phyloP scores from a whole-genome alignment of 1,140 invertebrate species.

The Colletes gigas region DNA sequence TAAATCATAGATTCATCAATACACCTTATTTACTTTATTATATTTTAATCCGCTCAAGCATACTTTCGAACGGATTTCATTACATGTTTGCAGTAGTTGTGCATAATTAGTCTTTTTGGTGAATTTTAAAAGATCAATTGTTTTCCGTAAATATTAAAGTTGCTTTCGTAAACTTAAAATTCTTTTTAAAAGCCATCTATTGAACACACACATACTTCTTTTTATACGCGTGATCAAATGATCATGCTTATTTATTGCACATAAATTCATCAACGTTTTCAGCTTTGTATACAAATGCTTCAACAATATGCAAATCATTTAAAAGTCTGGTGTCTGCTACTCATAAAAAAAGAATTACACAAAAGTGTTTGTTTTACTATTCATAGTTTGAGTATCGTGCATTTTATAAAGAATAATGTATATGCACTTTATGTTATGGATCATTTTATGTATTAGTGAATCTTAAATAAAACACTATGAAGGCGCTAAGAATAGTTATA shows the following conservation, averaged over 20 bases:
- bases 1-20: constrained; percentile 26
- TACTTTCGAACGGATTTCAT: background rate
- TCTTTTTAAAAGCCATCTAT: background rate
- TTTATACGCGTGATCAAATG: constrained; percentile 26
- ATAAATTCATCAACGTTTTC: constrained; percentile 57
- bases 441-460: constrained; percentile 44
- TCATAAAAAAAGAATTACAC: constrained; percentile 14
- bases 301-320: constrained; percentile 55
- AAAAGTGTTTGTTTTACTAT: background rate
- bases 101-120: background rate
- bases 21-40: constrained; percentile 12
- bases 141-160: background rate
- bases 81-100: background rate
- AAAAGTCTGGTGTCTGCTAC: constrained; percentile 51
- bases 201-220: constrained; percentile 14
- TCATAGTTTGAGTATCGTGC: constrained; percentile 24
- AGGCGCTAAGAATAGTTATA: constrained; percentile 5
- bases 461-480: constrained; percentile 24
- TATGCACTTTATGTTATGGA: constrained; percentile 33
- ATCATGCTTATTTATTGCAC: constrained; percentile 67
- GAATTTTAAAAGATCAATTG: constrained; percentile 13
- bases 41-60: background rate
- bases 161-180: background rate
- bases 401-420: constrained; percentile 23
- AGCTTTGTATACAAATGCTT: constrained; percentile 57